Percentiles rank a stretch among this genome's conserved stretches.
Evolutionary conservation across 2,888 invertebrate species (phyloP).

Genomic region (Callyntrura guangdongensis): DNA sequence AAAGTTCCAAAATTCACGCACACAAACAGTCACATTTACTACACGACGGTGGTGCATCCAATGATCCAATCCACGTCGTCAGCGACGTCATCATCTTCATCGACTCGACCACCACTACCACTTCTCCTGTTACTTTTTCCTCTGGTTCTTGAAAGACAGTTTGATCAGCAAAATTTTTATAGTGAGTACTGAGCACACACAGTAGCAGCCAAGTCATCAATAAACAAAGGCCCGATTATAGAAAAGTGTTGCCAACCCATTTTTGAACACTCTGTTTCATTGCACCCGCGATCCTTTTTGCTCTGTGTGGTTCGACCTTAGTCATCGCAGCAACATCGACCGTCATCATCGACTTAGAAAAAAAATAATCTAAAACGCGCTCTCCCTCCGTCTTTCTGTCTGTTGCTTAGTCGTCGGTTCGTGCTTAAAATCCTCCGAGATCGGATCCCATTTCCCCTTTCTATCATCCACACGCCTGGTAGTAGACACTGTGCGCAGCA

Average conservation of each 20-base stretch:
- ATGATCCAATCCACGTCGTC: neutral
- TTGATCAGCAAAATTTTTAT: constrained; percentile 47
- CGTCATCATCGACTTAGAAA: neutral
- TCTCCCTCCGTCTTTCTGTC: neutral
- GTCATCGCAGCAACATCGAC: constrained; percentile 30
- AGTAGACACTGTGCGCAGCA: constrained; percentile 15
- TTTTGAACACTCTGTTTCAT: constrained; percentile 17
- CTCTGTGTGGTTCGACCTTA: constrained; percentile 44
- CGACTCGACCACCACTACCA: constrained; percentile 7
- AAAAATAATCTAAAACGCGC: constrained; percentile 16
- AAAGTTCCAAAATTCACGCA: constrained; percentile 59
- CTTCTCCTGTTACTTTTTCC: neutral
- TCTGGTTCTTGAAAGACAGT: neutral
- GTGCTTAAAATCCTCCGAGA: constrained; percentile 75
- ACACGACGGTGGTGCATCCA: constrained; percentile 35
- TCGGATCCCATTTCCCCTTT: constrained; percentile 52
- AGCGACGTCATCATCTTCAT: constrained; percentile 58
- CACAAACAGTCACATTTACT: neutral
- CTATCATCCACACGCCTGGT: neutral
- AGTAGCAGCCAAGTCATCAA: constrained; percentile 27
- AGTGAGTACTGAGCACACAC: too few relatives aligned
- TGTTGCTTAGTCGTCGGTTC: constrained; percentile 68
- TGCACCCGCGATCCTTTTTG: constrained; percentile 31
- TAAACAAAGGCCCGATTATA: constrained; percentile 47
- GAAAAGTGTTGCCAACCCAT: neutral